Percentiles rank a stretch among this genome's conserved stretches.
Conservation (phyloP, 2,797 vertebrate genomes). For the Synaphobranchus kaupii region DNA sequence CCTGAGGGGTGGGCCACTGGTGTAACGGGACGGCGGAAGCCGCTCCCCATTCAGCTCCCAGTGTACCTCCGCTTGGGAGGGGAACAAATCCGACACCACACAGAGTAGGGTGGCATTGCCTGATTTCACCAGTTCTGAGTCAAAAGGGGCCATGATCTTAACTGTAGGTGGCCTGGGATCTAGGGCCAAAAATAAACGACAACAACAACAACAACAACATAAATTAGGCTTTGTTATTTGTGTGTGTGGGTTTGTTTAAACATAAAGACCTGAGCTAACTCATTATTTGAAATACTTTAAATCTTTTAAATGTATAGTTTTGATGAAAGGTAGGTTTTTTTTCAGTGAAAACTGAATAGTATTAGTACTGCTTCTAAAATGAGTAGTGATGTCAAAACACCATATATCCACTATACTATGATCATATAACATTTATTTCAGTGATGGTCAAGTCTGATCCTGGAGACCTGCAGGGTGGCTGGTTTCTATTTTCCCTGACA, state of each 20-base stretch:
- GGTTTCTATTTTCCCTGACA: not conserved
- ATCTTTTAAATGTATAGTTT: too few relatives aligned
- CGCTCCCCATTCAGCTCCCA: constrained; percentile 58
- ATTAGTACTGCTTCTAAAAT: too few relatives aligned
- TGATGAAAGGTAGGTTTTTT: too few relatives aligned
- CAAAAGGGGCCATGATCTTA: constrained; percentile 54
- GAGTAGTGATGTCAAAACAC: too few relatives aligned
- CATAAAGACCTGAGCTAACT: too few relatives aligned
- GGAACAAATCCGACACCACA: constrained; percentile 62
- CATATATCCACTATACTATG: too few relatives aligned
- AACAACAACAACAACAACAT: not conserved
- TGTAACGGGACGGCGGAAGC: constrained; percentile 45
- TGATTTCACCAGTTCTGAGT: constrained; percentile 41
- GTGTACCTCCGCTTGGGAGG: constrained; percentile 57
- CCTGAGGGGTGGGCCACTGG: constrained; percentile 54
- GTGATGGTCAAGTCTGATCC: too few relatives aligned
- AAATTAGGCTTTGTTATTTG: not conserved
- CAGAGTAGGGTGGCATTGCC: constrained; percentile 51
- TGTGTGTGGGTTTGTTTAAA: not conserved
- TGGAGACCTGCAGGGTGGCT: not conserved
- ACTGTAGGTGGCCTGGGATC: constrained; percentile 54
- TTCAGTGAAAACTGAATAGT: too few relatives aligned
- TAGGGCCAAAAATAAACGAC: constrained; percentile 37
- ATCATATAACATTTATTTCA: too few relatives aligned
- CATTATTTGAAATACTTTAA: too few relatives aligned